Conservation (phyloP, 2,888 invertebrate genomes). For the Lasioglossum figueresi region DNA sequence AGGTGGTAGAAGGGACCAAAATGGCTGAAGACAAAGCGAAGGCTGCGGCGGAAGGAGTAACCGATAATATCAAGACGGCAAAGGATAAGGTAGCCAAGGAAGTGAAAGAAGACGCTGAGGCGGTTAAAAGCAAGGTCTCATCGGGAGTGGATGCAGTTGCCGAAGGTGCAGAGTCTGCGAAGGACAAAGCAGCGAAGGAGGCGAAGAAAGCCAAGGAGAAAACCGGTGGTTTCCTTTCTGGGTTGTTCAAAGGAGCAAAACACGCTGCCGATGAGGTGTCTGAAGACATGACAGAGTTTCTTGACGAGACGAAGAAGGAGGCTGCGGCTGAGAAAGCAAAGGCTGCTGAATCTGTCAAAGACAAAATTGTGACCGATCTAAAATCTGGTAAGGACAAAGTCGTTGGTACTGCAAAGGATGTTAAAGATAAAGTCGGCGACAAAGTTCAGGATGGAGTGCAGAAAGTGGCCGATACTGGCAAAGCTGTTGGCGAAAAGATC, state of each 20-base stretch:
- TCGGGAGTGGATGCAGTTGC: slow-evolving; percentile 73
- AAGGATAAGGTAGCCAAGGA: slow-evolving; percentile 77
- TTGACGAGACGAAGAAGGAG: slow-evolving; percentile 83
- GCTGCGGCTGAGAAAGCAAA: slow-evolving; percentile 52
- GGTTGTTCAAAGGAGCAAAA: slow-evolving; percentile 70
- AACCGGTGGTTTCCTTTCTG: slow-evolving; percentile 67
- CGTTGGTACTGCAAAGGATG: slow-evolving; percentile 33
- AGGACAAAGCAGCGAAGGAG: slow-evolving; percentile 65
- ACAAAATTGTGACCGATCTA: slow-evolving; percentile 10
- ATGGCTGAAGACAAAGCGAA: slow-evolving; percentile 60
- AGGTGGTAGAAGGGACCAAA: slow-evolving; percentile 69
- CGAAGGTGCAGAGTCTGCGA: slow-evolving; percentile 73
- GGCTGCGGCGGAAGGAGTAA: slow-evolving; percentile 14
- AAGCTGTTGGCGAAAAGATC: background rate
- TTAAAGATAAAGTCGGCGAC: slow-evolving; percentile 33
- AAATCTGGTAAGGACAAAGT: background rate
- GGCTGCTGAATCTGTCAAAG: slow-evolving; percentile 44
- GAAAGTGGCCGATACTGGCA: background rate
- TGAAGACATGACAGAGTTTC: slow-evolving; percentile 82
- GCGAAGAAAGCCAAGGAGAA: slow-evolving; percentile 74
- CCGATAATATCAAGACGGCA: slow-evolving; percentile 44
- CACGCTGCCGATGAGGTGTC: slow-evolving; percentile 66
- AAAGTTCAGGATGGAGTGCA: background rate
- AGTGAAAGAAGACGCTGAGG: slow-evolving; percentile 77
- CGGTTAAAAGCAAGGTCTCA: slow-evolving; percentile 69